These are phyloP conservation scores for Dryococelus australis DNA, from an alignment of 2,888 invertebrate genomes.

Conservation along the genomic window DNA sequence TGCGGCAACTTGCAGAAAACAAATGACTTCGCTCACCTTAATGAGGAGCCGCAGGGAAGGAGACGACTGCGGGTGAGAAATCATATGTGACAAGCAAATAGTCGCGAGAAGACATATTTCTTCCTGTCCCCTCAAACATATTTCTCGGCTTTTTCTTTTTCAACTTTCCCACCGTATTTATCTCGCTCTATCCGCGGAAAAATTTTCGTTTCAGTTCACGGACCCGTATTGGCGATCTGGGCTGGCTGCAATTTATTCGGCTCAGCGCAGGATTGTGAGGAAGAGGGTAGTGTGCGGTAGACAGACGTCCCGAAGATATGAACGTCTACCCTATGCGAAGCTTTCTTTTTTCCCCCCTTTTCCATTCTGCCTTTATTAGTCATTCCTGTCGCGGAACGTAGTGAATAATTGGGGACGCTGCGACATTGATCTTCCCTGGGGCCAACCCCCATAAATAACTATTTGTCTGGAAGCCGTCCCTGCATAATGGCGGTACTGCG, in stretches of 20 bases:
- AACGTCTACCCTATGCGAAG: background rate
- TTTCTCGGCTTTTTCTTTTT: background rate
- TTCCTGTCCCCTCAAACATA: background rate
- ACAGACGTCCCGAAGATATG: conserved; percentile 16
- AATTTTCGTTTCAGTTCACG: conserved; percentile 11
- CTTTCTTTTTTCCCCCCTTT: background rate
- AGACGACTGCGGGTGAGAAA: background rate
- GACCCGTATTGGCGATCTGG: conserved; percentile 16
- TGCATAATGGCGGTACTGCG: background rate
- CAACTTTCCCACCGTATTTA: background rate
- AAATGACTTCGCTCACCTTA: background rate
- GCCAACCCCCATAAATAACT: background rate
- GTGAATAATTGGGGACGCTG: conserved; percentile 3
- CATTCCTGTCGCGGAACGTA: background rate
- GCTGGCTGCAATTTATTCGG: conserved; percentile 2
- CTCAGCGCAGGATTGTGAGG: background rate
- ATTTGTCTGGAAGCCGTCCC: background rate
- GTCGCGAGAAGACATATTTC: background rate
- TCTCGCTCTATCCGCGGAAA: background rate
- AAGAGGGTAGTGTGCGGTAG: background rate
- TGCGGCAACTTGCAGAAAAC: background rate
- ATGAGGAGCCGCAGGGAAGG: background rate
- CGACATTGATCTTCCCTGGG: background rate
- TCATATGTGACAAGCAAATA: background rate
- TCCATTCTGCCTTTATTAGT: background rate